Evolutionary conservation across 2,888 invertebrate species (phyloP), one percentile per base, ranked within the genome.

Genomic region (Phyllotreta cruciferae): DNA sequence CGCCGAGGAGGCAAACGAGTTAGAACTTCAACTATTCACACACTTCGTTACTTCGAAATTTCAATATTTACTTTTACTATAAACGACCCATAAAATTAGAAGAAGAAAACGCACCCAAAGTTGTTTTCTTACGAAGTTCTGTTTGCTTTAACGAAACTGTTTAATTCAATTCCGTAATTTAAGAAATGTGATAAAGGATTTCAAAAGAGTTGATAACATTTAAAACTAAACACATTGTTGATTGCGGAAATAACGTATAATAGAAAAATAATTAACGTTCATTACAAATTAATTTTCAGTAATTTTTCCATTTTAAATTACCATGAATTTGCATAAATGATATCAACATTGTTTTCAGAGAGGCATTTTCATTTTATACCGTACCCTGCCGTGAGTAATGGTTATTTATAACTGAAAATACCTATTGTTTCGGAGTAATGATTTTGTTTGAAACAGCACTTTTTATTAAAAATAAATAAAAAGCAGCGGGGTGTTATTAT

Each of bases 21-120:
- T 24, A 56, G 36, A 56, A 56, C 56, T 52, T 52, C 37, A 56
- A 38, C 56, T n/a, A 45, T 56, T 56, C 47, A 45, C 56, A 56
- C 56, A 56, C 56, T 39, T 56, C 38, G 56, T 56, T 47, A 38
- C 45, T 38, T 56, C 38, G 35, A 35, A 56, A 42, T 45, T 56
- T 44, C 45, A 56, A 56, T 56, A 56, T 56, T 56, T 56, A 47
- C 56, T 47, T 37, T 36, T 45, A 9, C 56, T 38, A 36, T 56
- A 56, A 47, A 47, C 13, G 14, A 11, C n/a, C 36, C 11, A 56
- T 35, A 34, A 52, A 52, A 7, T 11, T 10, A 52, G 11, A 52
- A 37, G 35, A 8, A 49, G 34, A 49, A 1, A 10, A n/a, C n/a
- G 10, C n/a, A 41, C 41, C 41, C 10, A 41, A 24, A 24, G 24